Evolutionary conservation across 2,113 vertebrate species (phyloP).

Genomic region (Ondatra zibethicus): DNA sequence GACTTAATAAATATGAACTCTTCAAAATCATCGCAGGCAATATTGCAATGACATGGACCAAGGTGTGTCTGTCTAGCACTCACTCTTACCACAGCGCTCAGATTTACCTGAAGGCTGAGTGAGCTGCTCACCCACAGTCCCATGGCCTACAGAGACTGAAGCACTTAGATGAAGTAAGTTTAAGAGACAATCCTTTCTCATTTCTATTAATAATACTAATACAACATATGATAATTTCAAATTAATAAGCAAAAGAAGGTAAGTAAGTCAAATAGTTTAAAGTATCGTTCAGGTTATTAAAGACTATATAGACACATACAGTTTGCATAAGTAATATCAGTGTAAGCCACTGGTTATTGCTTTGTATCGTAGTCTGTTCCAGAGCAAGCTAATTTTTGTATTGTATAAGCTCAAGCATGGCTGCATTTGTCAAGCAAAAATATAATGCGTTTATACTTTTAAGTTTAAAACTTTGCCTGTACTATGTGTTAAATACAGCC

Average conservation of each 20-base stretch:
- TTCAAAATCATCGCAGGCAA: neutral
- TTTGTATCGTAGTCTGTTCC: neutral
- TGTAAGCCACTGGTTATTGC: neutral
- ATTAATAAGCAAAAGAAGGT: slow-evolving; percentile 28
- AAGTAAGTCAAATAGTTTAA: slow-evolving; percentile 33
- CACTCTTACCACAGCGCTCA: neutral
- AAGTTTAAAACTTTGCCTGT: neutral
- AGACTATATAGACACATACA: neutral
- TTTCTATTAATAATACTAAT: neutral
- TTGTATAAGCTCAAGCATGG: neutral
- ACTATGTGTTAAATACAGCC: neutral
- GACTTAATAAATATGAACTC: neutral
- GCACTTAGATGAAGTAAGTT: neutral
- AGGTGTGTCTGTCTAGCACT: neutral
- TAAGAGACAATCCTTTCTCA: slow-evolving; percentile 6
- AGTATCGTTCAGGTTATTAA: neutral
- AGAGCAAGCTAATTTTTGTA: neutral
- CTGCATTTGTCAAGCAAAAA: neutral
- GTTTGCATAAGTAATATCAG: neutral
- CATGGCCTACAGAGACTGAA: neutral
- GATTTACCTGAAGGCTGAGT: neutral
- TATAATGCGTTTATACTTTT: neutral
- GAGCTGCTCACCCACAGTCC: neutral
- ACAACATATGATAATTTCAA: neutral
- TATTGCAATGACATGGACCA: neutral